These are phyloP conservation scores for Thalassoma bifasciatum DNA, from an alignment of 2,113 vertebrate species.

Conservation along the genomic window DNA sequence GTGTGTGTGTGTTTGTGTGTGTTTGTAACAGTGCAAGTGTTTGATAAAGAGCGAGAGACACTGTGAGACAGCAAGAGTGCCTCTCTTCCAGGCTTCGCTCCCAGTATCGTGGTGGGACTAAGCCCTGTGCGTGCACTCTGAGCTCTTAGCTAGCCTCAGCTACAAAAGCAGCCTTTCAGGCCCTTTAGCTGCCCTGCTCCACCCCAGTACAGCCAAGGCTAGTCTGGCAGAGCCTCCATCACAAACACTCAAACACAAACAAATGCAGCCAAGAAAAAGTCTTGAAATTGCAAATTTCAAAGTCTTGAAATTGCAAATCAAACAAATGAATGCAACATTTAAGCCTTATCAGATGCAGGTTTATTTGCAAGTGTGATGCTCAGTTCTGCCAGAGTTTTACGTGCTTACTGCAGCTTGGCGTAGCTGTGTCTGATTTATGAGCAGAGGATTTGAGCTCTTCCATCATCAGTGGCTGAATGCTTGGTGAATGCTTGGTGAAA, in stretches of 20 bases:
- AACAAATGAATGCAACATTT: not conserved
- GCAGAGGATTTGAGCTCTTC: constrained; percentile 44
- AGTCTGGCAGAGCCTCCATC: constrained; percentile 51
- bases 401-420: constrained; percentile 19
- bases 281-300: too few species aligned
- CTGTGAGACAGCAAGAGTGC: not conserved
- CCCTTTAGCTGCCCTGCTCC: constrained; percentile 62
- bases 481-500: constrained; percentile 45
- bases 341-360: not conserved
- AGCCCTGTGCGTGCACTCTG: constrained; percentile 73
- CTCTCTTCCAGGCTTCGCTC: constrained; percentile 58
- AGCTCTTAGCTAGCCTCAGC: constrained; percentile 61
- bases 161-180: constrained; percentile 80
- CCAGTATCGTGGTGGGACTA: constrained; percentile 72
- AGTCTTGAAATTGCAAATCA: not conserved
- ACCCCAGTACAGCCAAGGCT: constrained; percentile 59
- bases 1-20: constrained; percentile 1
- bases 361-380: not conserved
- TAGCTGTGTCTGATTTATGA: constrained; percentile 51
- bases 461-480: constrained; percentile 35
- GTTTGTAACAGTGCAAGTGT: constrained; percentile 35
- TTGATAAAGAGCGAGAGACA: constrained; percentile 43
- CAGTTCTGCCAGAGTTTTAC: not conserved
- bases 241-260: constrained; percentile 23
- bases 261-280: constrained; percentile 31